A percentile compares a stretch with the other conserved stretches of the same genome.
Conservation (phyloP, 2,113 vertebrate genomes). For the Melanostigma gelatinosum region DNA sequence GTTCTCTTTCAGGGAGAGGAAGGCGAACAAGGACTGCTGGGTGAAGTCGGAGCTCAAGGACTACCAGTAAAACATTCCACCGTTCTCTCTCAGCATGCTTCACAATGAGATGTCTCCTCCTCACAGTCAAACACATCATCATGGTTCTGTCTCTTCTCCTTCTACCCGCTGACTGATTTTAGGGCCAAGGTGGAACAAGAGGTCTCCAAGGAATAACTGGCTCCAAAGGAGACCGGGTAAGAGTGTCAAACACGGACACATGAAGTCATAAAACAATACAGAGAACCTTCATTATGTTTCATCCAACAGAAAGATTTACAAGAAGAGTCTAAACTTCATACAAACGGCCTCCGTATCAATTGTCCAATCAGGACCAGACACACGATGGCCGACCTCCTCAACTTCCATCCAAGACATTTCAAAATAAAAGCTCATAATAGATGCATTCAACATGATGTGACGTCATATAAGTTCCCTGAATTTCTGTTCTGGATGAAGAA, state of each 20-base stretch:
- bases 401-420: background rate
- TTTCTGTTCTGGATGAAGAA: no score
- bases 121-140: constrained; percentile 48
- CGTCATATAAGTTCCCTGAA: background rate
- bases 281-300: no score
- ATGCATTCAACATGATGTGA: background rate
- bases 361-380: no score
- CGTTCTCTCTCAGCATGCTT: background rate
- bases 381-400: no score
- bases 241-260: constrained; percentile 29
- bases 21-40: constrained; percentile 88
- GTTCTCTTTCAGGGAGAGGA: constrained; percentile 89
- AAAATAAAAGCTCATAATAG: constrained; percentile 11
- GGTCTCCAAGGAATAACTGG: constrained; percentile 90
- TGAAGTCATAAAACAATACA: no score
- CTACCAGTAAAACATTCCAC: constrained; percentile 90
- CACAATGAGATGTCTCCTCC: background rate
- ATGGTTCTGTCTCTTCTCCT: constrained; percentile 28
- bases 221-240: constrained; percentile 92
- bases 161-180: constrained; percentile 57
- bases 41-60: constrained; percentile 92
- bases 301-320: no score
- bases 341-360: no score
- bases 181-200: constrained; percentile 90
- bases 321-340: background rate